Evolutionary conservation across 2,888 invertebrate species (phyloP).

Genomic region (Tipula unca): DNA sequence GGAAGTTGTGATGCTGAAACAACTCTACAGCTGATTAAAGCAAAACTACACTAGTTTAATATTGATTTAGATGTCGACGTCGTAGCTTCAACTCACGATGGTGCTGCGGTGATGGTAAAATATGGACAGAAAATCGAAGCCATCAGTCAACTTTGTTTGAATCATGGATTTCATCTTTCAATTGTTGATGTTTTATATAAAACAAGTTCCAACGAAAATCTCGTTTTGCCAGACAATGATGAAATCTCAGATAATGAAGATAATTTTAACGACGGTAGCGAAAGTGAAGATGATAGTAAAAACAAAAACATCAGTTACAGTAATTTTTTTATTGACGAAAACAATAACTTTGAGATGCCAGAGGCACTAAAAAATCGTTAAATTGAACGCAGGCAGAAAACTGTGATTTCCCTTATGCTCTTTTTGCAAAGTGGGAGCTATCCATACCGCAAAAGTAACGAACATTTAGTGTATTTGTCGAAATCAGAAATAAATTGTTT

Average conservation of each 20-base stretch:
- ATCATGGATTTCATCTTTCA: not conserved
- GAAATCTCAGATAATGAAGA: not conserved
- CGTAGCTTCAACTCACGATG: too few relatives aligned
- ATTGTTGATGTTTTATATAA: conserved; percentile 18
- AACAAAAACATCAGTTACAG: too few relatives aligned
- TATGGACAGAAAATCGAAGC: conserved; percentile 18
- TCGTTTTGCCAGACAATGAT: not conserved
- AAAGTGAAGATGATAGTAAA: too few relatives aligned
- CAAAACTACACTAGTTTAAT: conserved; percentile 9
- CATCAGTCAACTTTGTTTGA: conserved; percentile 19
- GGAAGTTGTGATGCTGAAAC: conserved; percentile 18
- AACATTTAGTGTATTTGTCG: too few relatives aligned
- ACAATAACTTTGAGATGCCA: conserved; percentile 19
- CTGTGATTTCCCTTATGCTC: not conserved
- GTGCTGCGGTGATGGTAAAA: conserved; percentile 20
- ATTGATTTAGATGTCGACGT: conserved; percentile 18
- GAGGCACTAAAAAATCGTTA: conserved; percentile 19
- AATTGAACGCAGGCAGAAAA: not conserved
- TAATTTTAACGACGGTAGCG: too few relatives aligned
- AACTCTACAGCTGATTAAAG: conserved; percentile 18
- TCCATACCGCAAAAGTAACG: not conserved
- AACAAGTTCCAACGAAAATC: not conserved
- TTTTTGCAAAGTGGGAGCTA: conserved; percentile 10
- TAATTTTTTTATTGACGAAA: too few relatives aligned
- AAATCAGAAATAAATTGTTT: too few relatives aligned